Base-by-base conservation (phyloP, 2,888 invertebrate genomes). In the Platynereis dumerilii region DNA sequence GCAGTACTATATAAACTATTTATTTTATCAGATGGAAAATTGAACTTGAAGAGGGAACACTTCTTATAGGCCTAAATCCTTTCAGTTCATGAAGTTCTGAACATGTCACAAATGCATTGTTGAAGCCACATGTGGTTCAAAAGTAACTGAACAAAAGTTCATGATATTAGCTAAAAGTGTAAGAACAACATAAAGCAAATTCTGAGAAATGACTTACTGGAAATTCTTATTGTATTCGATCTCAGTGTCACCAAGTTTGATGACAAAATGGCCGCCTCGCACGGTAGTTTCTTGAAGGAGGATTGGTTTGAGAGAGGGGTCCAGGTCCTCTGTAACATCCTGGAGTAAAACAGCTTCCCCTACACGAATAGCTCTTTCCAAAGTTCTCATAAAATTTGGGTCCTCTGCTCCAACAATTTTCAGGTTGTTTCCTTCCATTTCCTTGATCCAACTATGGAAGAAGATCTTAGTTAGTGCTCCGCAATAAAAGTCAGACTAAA, bases 211-310 rank as follows among this genome's bases (percentile, higher is more conserved):
- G 3, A 45, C 58, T 67, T 64, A 82, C 83, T 80, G 80, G 75
- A 84, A 84, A 65, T 80, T 79, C 26, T 80, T 69, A 68, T 83
- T 83, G 69, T 80, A 83, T 65, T 84, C 84, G 27, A 84, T 82
- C 68, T 83, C 83, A n/a, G 80, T 81, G 65, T 84, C 83, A 22
- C 83, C 83, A 15, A 84, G 74, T 56, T 75, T 78, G 66, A 84
- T 82, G 39, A 83, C 75, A 17, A 74, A 71, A 45, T 80, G 76
- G 10, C 80, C 80, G 2, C 80, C 81, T 53, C 78, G 71, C 29
- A 73, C 65, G 62, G 77, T 78, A n/a, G 80, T 81, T 68, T 84
- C 81, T 57, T 80, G 79, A 59, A 78, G 71, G 58, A 84, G 69
- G 24, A 84, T 78, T 1, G 83, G 81, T 45, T 80, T 75, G 44